Conservation (phyloP, 2,797 vertebrate genomes). For the Artibeus jamaicensis region DNA sequence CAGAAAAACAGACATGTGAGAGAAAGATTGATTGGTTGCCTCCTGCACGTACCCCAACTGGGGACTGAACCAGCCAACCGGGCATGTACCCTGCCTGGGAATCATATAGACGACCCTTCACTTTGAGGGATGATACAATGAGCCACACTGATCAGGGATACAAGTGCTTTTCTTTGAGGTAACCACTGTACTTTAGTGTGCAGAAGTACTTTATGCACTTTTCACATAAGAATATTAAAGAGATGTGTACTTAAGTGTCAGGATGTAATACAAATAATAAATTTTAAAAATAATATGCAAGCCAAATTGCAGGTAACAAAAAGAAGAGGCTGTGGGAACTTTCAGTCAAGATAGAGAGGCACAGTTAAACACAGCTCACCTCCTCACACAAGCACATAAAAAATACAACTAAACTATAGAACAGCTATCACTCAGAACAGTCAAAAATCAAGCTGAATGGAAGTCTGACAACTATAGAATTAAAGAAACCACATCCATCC, state of each 20-base stretch:
- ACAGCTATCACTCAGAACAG: neutral
- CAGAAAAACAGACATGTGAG: neutral
- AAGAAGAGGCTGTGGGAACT: neutral
- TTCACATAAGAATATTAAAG: neutral
- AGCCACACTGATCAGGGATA: neutral
- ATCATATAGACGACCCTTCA: neutral
- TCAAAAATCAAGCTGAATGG: neutral
- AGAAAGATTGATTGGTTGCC: neutral
- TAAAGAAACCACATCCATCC: neutral
- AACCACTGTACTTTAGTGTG: neutral
- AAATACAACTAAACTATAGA: neutral
- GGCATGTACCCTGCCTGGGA: neutral
- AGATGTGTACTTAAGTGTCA: neutral
- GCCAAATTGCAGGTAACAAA: neutral
- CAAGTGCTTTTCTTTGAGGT: neutral
- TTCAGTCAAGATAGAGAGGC: neutral
- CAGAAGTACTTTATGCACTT: neutral
- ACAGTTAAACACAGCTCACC: neutral
- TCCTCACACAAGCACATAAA: neutral
- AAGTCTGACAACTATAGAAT: neutral
- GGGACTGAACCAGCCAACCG: no score
- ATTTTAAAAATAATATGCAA: neutral
- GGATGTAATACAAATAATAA: neutral
- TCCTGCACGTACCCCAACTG: no score
- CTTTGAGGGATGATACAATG: neutral